These are phyloP conservation scores for Cliona cf. orientalis DNA, from an alignment of 37 sponge, comb jelly and placozoan genomes.

Conservation along the genomic window DNA sequence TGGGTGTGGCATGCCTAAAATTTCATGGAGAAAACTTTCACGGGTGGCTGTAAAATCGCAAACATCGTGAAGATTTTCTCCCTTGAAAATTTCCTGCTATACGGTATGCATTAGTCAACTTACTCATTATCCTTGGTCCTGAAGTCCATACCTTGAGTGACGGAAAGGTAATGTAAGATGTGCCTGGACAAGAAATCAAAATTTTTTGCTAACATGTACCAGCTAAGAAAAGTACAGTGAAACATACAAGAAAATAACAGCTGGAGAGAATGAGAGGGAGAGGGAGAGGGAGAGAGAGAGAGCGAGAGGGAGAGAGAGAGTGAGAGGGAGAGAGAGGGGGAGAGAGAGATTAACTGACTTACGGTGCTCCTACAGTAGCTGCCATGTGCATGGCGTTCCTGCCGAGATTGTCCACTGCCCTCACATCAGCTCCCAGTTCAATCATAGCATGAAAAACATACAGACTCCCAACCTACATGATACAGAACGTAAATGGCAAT, in stretches of 20 bases:
- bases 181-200: too few relatives aligned
- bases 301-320: not conserved
- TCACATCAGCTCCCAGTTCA: constrained; percentile 56
- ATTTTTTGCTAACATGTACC: too few relatives aligned
- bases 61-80: too few relatives aligned
- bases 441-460: constrained; percentile 61
- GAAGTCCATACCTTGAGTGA: constrained; percentile 12
- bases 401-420: constrained; percentile 21
- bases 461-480: constrained; percentile 56
- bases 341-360: not conserved
- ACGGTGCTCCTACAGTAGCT: constrained; percentile 63
- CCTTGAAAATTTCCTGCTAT: too few relatives aligned
- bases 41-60: too few relatives aligned
- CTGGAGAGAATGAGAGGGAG: too few relatives aligned
- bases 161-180: constrained; percentile 58
- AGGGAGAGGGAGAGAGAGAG: too few relatives aligned
- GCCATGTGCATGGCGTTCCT: constrained; percentile 53
- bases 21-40: too few relatives aligned
- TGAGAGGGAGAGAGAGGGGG: not conserved
- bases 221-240: too few relatives aligned
- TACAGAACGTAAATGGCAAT: constrained; percentile 11
- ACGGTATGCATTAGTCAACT: too few relatives aligned
- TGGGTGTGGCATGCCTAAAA: too few relatives aligned
- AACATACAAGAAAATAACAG: too few relatives aligned
- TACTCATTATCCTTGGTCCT: constrained; percentile 46